Conservation (phyloP, 2,113 vertebrate species). For the Ursus arctos region DNA sequence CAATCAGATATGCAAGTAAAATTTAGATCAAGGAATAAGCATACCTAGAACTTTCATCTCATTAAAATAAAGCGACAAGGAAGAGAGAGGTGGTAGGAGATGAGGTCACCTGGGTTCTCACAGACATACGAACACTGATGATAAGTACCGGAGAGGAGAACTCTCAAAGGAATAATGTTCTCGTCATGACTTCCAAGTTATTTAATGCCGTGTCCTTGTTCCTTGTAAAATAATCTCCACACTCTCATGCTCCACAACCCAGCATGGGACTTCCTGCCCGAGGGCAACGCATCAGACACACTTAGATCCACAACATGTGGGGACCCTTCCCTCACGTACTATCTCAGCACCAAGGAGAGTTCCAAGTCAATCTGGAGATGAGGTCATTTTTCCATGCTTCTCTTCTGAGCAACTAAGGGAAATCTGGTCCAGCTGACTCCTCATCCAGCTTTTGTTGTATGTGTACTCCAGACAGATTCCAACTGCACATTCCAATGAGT, state of each 20-base stretch:
- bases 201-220: background rate
- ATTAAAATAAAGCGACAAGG: background rate
- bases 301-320: background rate
- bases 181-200: background rate
- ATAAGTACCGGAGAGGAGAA: background rate
- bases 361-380: background rate
- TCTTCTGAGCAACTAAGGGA: background rate
- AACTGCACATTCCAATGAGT: background rate
- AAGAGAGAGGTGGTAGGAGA: background rate
- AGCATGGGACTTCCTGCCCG: background rate
- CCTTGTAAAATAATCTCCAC: background rate
- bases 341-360: slow-evolving; percentile 70
- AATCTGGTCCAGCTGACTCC: background rate
- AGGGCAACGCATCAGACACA: background rate
- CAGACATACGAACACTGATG: background rate
- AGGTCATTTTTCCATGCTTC: background rate
- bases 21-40: background rate
- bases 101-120: background rate
- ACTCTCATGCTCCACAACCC: too few species aligned
- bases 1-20: background rate
- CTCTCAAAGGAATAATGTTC: background rate
- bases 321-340: background rate
- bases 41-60: background rate
- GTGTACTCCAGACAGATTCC: background rate
- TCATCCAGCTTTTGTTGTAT: background rate